Conservation (phyloP, 1,140 invertebrate species). For the Patella vulgata region DNA sequence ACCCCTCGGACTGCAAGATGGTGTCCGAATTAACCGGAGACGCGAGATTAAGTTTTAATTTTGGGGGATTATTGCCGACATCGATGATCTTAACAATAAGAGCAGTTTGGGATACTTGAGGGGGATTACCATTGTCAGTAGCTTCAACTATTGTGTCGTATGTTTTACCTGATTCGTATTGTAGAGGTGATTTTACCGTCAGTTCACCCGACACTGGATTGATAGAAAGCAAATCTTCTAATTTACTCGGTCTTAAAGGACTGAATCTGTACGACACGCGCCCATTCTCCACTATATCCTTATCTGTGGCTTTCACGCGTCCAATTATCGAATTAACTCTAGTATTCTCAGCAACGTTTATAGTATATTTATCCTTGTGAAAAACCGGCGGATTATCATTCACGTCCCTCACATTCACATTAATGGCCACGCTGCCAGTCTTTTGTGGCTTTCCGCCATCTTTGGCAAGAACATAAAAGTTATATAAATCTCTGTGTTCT, state of each 20-base stretch:
- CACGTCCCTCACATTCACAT: conserved; percentile 82
- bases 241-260: conserved; percentile 20
- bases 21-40: conserved; percentile 20
- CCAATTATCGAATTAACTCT: conserved; percentile 83
- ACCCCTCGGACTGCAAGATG: conserved; percentile 22
- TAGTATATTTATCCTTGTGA: conserved; percentile 79
- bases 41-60: conserved; percentile 20
- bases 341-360: conserved; percentile 86
- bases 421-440: conserved; percentile 79
- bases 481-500: conserved; percentile 89
- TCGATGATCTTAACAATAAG: conserved; percentile 29
- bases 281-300: conserved; percentile 90
- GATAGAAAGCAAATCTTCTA: conserved; percentile 30
- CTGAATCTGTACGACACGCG: conserved; percentile 84
- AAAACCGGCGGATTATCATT: conserved; percentile 94
- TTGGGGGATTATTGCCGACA: conserved; percentile 33
- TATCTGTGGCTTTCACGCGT: conserved; percentile 86
- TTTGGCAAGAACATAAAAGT: conserved; percentile 84
- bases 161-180: conserved; percentile 31
- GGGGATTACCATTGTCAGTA: conserved; percentile 24
- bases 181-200: conserved; percentile 24
- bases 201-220: conserved; percentile 38
- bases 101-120: conserved; percentile 23
- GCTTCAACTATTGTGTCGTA: conserved; percentile 36
- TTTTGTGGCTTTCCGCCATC: conserved; percentile 85